Evolutionary conservation across 2,888 invertebrate genomes (phyloP).

Genomic region (Brachylomia viminalis): DNA sequence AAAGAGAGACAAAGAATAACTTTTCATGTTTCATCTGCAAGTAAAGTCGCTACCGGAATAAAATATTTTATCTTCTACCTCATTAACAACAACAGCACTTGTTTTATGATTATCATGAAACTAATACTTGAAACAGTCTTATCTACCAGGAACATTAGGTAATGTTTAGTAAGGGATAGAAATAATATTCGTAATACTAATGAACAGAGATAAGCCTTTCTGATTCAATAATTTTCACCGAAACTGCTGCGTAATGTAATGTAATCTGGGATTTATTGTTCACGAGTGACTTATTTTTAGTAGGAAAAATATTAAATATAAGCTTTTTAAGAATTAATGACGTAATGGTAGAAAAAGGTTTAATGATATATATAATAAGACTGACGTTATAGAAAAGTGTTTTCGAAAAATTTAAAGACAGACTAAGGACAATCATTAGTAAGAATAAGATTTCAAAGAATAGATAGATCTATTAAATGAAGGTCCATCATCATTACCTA

Average conservation of each 20-base stretch:
- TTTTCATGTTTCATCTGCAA: constrained; percentile 3
- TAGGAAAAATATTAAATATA: neutral
- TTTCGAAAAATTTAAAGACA: too few species aligned
- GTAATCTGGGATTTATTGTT: constrained; percentile 41
- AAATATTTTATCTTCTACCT: constrained; percentile 18
- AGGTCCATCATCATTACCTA: constrained; percentile 7
- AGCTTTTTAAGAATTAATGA: constrained; percentile 13
- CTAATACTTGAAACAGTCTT: constrained; percentile 17
- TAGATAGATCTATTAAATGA: neutral
- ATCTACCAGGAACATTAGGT: constrained; percentile 26
- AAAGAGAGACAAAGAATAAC: neutral
- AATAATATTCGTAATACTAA: constrained; percentile 5
- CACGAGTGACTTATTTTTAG: constrained; percentile 33
- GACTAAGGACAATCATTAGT: neutral
- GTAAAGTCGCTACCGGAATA: neutral
- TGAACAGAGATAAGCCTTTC: constrained; percentile 40
- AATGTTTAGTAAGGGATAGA: constrained; percentile 9
- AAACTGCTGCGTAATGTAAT: constrained; percentile 30
- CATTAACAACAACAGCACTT: constrained; percentile 29
- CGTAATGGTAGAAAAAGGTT: neutral
- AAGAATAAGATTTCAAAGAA: neutral
- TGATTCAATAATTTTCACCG: constrained; percentile 50
- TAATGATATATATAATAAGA: too few species aligned
- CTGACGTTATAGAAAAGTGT: too few species aligned
- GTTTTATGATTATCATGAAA: constrained; percentile 18